phyloP scores from a whole-genome alignment of 1,140 invertebrate species.

The Andrena cerasifolii region DNA sequence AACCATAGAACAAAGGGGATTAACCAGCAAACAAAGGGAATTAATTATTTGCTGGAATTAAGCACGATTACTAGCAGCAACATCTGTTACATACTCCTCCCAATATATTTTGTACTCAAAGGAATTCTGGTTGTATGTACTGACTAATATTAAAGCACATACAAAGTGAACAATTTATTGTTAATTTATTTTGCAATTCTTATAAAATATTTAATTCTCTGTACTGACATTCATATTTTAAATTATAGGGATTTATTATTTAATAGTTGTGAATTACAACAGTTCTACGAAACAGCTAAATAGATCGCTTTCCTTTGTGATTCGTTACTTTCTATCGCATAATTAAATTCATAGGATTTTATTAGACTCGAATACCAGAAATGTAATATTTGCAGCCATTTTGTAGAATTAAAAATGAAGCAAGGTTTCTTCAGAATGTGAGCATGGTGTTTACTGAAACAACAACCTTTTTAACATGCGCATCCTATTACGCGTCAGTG shows the following conservation, averaged over 20 bases:
- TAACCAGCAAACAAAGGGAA: constrained; percentile 42
- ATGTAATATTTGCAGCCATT: neutral
- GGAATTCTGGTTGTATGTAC: neutral
- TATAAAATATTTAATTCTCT: too few relatives aligned
- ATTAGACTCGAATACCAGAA: neutral
- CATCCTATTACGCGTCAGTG: constrained; percentile 8
- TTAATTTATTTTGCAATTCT: too few relatives aligned
- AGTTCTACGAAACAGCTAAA: too few relatives aligned
- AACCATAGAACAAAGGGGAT: constrained; percentile 42
- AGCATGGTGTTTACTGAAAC: constrained; percentile 4
- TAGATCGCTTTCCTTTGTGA: too few relatives aligned
- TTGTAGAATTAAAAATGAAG: neutral
- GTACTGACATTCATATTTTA: too few relatives aligned
- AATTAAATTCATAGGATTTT: too few relatives aligned
- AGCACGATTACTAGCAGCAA: constrained; percentile 15
- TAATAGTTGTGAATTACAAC: too few relatives aligned
- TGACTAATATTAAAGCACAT: too few relatives aligned
- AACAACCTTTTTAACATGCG: constrained; percentile 1
- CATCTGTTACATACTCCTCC: constrained; percentile 25
- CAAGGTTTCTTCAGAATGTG: neutral
- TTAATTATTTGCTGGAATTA: constrained; percentile 47
- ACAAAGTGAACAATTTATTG: too few relatives aligned
- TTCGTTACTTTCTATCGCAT: too few relatives aligned
- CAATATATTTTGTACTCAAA: neutral
- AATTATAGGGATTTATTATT: too few relatives aligned